phyloP scores from a whole-genome alignment of 2,113 vertebrate species.

The Podarcis muralis region DNA sequence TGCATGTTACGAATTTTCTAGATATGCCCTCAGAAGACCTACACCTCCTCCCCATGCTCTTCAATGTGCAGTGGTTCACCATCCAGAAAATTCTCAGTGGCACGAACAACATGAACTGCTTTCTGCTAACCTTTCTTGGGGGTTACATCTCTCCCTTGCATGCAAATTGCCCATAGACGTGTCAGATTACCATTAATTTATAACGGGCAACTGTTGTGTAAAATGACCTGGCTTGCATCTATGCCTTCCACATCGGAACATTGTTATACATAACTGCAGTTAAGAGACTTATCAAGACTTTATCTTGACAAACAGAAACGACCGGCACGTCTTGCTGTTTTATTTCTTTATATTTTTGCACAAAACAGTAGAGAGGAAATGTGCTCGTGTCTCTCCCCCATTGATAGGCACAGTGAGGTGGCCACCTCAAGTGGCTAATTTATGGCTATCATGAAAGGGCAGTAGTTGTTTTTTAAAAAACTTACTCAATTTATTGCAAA shows the following conservation, averaged over 20 bases:
- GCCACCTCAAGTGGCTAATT: too few relatives aligned
- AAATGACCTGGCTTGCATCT: not conserved
- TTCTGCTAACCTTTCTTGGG: rapidly evolving
- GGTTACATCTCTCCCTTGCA: not conserved
- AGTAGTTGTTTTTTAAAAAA: too few relatives aligned
- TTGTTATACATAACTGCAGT: not conserved
- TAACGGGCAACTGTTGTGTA: not conserved
- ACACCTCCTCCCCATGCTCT: not conserved
- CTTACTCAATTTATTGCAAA: too few relatives aligned
- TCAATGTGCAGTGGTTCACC: not conserved
- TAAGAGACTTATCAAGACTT: not conserved
- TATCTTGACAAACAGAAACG: not conserved
- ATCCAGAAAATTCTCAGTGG: not conserved
- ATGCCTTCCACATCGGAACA: not conserved
- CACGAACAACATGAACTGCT: not conserved
- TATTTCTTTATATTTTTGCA: not conserved
- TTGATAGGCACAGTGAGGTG: not conserved
- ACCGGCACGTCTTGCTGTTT: rapidly evolving
- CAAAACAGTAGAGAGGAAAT: not conserved
- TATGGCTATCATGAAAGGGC: too few relatives aligned
- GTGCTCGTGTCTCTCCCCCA: not conserved
- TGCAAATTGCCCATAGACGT: rapidly evolving
- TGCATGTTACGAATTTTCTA: not conserved
- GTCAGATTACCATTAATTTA: not conserved
- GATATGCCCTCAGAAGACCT: not conserved